Evolutionary conservation across 2,888 invertebrate genomes (phyloP), one percentile per base, ranked within the genome.

Genomic region (Drosophila engyochracea): DNA sequence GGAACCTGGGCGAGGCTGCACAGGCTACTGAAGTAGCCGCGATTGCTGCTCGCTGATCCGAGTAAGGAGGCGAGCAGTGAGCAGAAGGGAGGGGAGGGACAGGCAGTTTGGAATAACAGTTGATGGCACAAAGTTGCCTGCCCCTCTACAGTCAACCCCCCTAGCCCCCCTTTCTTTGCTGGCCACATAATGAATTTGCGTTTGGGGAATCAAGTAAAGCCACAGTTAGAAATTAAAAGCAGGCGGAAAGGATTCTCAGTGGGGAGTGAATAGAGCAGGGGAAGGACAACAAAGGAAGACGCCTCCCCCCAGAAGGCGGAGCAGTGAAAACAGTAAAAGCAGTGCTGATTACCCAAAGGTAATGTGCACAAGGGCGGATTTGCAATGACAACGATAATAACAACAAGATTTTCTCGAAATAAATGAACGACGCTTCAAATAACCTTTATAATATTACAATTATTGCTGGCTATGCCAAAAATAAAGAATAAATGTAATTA

Each of bases 331-430:
- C 74, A 71, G 69, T 75, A 70, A 71, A 82, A 74, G 74, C 72
- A 73, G 76, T 66, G 82, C 70, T 89, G 87, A 89, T 91, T 86
- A 91, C 91, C 89, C 87, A 82, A 79, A 82, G 87, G 91, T 74
- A 83, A 76, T 62, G 61, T 53, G 65, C 31, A 35, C 55, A 28
- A 55, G 37, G 16, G 62, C 28, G 37, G 25, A 16, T 30, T 47
- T 19, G 14, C 19, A 28, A 44, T 49, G 41, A 62, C 47, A 70
- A 61, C 51, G 22, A 33, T 25, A 65, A 65, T 25, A 74, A 59
- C 62, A 60, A 52, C 12, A 63, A 49, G 22, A 12, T 25, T 28
- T 25, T 16, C 7, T 25, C 47, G 1, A 10, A 7, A n/a, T 30
- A 31, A 54, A 49, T 25, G 44, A 41, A 19, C 49, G 49, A 66